Conservation (phyloP, 2,113 vertebrate genomes). For the Grammomys dolichurus region DNA sequence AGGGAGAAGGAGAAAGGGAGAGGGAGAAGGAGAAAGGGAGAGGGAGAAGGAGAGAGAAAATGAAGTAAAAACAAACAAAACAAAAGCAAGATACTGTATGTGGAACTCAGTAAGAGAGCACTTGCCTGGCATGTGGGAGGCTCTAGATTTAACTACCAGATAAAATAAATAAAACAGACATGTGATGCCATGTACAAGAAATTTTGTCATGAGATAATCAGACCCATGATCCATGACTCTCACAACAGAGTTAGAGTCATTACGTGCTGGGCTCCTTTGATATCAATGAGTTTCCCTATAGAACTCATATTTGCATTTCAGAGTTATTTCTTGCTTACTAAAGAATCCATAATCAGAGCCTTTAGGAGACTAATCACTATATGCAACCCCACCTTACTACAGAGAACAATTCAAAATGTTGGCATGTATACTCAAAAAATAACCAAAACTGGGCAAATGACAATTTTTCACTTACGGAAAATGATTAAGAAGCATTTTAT, state of each 20-base stretch:
- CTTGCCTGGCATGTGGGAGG: not conserved
- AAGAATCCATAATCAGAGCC: not conserved
- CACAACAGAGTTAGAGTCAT: not conserved
- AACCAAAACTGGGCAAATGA: conserved; percentile 13
- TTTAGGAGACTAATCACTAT: not conserved
- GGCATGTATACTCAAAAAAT: not conserved
- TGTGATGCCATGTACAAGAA: not conserved
- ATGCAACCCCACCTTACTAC: not conserved
- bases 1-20: no score
- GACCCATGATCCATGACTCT: not conserved
- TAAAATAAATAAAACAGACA: not conserved
- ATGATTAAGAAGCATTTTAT: not conserved
- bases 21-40: no score
- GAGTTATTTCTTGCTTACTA: not conserved
- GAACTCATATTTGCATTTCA: conserved; percentile 10
- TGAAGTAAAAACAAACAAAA: not conserved
- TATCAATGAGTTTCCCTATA: not conserved
- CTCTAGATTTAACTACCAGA: not conserved
- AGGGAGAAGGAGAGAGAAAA: no score
- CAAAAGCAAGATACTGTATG: not conserved
- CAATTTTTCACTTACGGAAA: not conserved
- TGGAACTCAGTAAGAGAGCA: not conserved
- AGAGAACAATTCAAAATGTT: not conserved
- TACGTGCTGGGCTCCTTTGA: not conserved
- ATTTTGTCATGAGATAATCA: not conserved